Base-by-base conservation (phyloP, 1,140 invertebrate species). In the Sarcophaga peregrina region DNA sequence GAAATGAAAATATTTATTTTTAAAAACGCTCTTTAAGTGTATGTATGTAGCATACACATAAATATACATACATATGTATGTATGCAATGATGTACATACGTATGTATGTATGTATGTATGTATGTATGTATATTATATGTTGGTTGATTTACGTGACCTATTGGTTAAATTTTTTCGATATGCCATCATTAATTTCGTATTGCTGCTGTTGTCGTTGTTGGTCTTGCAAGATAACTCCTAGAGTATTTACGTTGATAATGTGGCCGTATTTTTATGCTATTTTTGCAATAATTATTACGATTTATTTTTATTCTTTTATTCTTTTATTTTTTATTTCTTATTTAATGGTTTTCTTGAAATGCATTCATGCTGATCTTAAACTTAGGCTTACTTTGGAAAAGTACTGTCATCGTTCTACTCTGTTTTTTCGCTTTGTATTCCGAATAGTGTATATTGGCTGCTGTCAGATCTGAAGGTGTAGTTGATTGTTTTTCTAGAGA, bases 381-480 rank as follows among this genome's bases (percentile, higher is more conserved):
- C 62, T 68, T 68, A 20, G 62, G 5, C n/a, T 68, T 5, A 68
- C 17, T 68, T 68, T 68, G 62, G 62, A 68, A 68, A 68, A 68
- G 62, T 68, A 68, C 62, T 68, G 62, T 37, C 25, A 4, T 37
- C 25, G 25, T 4, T 37, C 1, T 37, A 2, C 25, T 37, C 25
- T 37, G n/a, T 37, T 37, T 37, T 37, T 37, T 4, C 25, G 4
- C 25, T 37, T 1, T 37, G 25, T 37, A 37, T 37, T 37, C 25
- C 25, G 25, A 37, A 37, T 37, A 37, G 25, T 37, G 25, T 37
- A 37, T 37, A 37, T 4, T 37, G 25, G 25, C 25, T 2, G 25
- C 25, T 2, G 25, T 37, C 25, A 37, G 62, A n/a, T 68, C 5
- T 68, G n/a, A 20, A 8, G n/a, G 62, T 68, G 17, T 25, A 13